Conservation (phyloP, 2,888 invertebrate species). For the Morpho deidamia region DNA sequence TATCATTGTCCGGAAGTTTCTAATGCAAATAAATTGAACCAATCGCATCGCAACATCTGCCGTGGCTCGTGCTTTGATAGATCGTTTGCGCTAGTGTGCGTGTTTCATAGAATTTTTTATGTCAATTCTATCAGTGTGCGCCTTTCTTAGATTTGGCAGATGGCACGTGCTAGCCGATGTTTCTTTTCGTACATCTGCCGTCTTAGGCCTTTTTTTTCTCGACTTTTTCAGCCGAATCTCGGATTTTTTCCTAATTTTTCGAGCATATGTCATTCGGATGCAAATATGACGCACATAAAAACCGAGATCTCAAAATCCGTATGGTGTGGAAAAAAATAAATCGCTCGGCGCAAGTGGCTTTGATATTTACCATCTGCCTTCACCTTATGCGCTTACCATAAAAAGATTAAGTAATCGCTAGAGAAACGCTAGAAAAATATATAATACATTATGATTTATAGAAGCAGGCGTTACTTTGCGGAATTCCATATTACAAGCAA, state of each 20-base stretch:
- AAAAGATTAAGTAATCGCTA: conserved; percentile 2
- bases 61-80: conserved; percentile 57
- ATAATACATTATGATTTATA: no score
- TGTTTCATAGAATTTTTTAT: conserved; percentile 41
- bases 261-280: conserved; percentile 70
- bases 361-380: conserved; percentile 53
- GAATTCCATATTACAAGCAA: no score
- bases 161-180: conserved; percentile 68
- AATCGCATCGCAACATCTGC: conserved; percentile 68
- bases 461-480: no score
- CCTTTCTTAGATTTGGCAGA: conserved; percentile 73
- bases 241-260: conserved; percentile 30
- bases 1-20: conserved; percentile 72
- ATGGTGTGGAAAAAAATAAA: conserved; percentile 66
- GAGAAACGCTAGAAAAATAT: neutral
- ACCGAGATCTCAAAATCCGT: conserved; percentile 51
- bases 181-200: conserved; percentile 73
- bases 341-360: conserved; percentile 65
- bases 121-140: conserved; percentile 45
- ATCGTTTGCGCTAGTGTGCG: conserved; percentile 47
- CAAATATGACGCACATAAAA: conserved; percentile 64
- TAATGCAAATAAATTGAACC: conserved; percentile 61
- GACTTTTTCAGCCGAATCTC: conserved; percentile 49
- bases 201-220: conserved; percentile 48
- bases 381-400: conserved; percentile 15